Evolutionary conservation across 2,888 invertebrate species (phyloP), one percentile per base, ranked within the genome.

Genomic region (Caenorhabditis uteleia): DNA sequence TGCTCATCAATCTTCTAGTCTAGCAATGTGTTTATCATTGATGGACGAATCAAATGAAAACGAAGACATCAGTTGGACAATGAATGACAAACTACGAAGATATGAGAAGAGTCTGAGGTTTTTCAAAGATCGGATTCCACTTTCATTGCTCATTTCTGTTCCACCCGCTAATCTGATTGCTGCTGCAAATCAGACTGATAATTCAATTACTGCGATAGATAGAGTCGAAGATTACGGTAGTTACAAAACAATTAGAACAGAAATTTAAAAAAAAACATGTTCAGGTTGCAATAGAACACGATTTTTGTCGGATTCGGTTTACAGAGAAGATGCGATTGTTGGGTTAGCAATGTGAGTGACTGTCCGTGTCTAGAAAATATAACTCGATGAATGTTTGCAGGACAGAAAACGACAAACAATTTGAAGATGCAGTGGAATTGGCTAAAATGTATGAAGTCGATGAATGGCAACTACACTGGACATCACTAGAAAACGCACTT

Each of bases 401-500:
- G 62, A 72, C 67, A 3, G 69, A 67, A 4, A 70, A 64, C n/a
- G 67, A 67, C 10, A 48, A 56, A 26, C 36, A 56, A 12, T 75
- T 74, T 49, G 31, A 53, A 3, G 77, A 77, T 43, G 72, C 75
- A 6, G 21, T 73, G 3, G 68, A 68, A 36, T 46, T 77, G 33
- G 77, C 75, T 7, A 27, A 51, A 7, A 57, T 66, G 33, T 77
- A 72, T 44, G 43, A 54, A 33, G 44, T 75, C 8, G 66, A 70
- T 21, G 64, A 59, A 16, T 70, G 70, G 65, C 39, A 58, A 2
- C 43, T 77, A 26, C 72, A 77, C 51, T 64, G 75, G 59, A 59
- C 74, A 8, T 70, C 71, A 21, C 39, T 77, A n/a, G 77, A 77
- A 50, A 72, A 72, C 40, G 66, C 72, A 18, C 38, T 74, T 21